A percentile compares a stretch with the other conserved stretches of the same genome.
Evolutionary conservation across 2,797 vertebrate genomes (phyloP).

Genomic region (Acanthis flammea): DNA sequence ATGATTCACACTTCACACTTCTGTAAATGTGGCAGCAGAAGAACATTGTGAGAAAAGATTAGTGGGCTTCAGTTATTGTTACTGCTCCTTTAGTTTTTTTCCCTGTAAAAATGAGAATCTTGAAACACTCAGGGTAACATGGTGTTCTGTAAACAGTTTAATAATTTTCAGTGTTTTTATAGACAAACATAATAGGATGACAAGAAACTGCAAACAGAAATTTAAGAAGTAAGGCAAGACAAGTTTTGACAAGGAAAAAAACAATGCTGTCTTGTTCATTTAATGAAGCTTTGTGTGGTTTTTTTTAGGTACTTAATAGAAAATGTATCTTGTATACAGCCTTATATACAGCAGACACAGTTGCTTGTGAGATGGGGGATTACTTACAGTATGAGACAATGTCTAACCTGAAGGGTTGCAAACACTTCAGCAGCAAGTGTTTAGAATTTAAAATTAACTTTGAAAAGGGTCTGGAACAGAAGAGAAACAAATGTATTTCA

Average conservation of each 20-base stretch:
- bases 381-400: neutral
- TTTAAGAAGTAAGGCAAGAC: neutral
- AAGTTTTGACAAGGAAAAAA: neutral
- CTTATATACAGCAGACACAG: neutral
- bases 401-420: neutral
- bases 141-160: neutral
- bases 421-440: neutral
- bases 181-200: neutral
- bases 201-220: neutral
- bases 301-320: neutral
- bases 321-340: neutral
- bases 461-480: neutral
- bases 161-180: neutral
- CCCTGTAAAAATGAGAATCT: neutral
- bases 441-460: neutral
- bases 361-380: neutral
- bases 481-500: neutral
- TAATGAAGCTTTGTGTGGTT: neutral
- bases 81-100: neutral
- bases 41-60: neutral
- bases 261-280: neutral
- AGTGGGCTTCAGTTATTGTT: neutral
- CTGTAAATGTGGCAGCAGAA: neutral
- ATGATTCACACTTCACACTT: neutral
- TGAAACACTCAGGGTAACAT: neutral